Percentiles rank a stretch among this genome's conserved stretches.
Conservation (phyloP, 2,113 vertebrate genomes). For the Phainopepla nitens region DNA sequence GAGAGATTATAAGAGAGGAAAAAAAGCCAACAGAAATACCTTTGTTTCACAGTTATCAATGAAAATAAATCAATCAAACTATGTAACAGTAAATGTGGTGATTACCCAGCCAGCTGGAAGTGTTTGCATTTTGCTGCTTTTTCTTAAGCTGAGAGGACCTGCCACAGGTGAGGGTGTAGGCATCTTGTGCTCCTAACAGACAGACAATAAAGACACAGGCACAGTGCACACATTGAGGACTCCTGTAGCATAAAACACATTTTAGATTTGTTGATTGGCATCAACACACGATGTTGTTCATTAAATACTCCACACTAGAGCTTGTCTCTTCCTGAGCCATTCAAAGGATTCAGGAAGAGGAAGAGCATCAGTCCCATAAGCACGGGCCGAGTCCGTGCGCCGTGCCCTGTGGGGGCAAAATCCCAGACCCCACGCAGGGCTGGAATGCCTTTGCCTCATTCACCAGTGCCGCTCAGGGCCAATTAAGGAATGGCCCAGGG, state of each 20-base stretch:
- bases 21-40: neutral
- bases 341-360: neutral
- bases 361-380: neutral
- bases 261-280: neutral
- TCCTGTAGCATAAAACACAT: neutral
- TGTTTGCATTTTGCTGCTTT: slow-evolving; percentile 70
- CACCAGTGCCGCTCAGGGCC: neutral
- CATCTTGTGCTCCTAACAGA: slow-evolving; percentile 74
- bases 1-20: neutral
- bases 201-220: slow-evolving; percentile 42
- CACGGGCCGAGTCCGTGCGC: fast-evolving
- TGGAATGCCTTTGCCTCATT: slow-evolving; percentile 25
- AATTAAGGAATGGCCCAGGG: slow-evolving; percentile 39
- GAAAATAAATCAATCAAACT: neutral
- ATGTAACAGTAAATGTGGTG: slow-evolving; percentile 35
- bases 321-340: neutral
- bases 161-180: slow-evolving; percentile 76
- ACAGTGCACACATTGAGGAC: neutral
- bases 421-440: slow-evolving; percentile 5
- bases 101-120: slow-evolving; percentile 74
- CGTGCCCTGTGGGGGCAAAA: neutral
- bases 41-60: neutral
- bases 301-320: neutral
- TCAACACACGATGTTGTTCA: neutral
- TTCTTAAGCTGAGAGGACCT: slow-evolving; percentile 67